These are phyloP conservation scores for Drosophila antonietae DNA, from an alignment of 2,888 invertebrate species.

Conservation along the genomic window DNA sequence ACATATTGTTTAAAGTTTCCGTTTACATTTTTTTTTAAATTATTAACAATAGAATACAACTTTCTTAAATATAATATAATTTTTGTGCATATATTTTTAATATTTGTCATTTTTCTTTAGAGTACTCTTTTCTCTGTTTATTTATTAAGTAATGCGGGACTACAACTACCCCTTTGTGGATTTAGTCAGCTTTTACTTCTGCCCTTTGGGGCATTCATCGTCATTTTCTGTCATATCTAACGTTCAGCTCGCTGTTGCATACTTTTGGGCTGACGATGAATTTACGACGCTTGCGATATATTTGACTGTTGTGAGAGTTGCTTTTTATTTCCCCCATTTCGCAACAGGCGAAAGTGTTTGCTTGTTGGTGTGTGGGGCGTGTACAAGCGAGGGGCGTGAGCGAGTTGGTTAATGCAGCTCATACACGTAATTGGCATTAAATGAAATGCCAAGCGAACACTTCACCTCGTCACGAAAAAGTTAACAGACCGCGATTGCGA, in stretches of 20 bases:
- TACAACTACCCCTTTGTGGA: too few species aligned
- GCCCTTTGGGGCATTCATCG: conserved; percentile 2
- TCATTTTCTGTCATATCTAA: conserved; percentile 8
- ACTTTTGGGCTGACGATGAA: conserved; percentile 53
- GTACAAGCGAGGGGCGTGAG: conserved; percentile 29
- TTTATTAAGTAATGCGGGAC: too few species aligned
- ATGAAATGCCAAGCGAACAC: conserved; percentile 68
- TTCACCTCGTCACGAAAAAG: conserved; percentile 30
- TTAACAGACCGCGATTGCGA: conserved; percentile 42
- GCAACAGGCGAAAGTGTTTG: conserved; percentile 63
- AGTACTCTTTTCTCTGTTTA: too few species aligned
- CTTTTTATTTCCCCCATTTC: conserved; percentile 46
- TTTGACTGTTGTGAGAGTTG: conserved; percentile 29
- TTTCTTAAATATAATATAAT: too few species aligned
- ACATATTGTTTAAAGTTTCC: too few species aligned
- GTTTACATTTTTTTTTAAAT: too few species aligned
- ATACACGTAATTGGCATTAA: conserved; percentile 81
- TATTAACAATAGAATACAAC: too few species aligned
- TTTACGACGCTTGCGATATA: conserved; percentile 34
- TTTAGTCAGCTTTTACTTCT: too few species aligned
- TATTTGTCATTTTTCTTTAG: too few species aligned
- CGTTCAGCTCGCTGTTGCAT: conserved; percentile 56
- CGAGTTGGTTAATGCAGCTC: conserved; percentile 75
- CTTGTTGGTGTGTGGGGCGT: conserved; percentile 28
- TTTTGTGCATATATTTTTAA: too few species aligned